Conservation (phyloP, 2,888 invertebrate species). For the Napeogenes inachia region DNA sequence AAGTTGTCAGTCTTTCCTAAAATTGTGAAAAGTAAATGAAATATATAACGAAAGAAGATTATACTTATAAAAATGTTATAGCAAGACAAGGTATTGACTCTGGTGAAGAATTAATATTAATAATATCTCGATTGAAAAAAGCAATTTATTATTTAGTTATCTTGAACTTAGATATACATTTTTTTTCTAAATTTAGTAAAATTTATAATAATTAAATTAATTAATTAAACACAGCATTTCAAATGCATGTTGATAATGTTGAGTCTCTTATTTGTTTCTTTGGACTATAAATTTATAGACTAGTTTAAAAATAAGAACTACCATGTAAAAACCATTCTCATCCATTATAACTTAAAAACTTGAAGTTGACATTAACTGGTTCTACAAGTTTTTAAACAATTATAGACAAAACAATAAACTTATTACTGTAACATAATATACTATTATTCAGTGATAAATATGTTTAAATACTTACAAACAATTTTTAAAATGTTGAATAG, state of each 20-base stretch:
- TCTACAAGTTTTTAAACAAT: background rate
- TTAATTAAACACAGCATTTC: no score
- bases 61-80: background rate
- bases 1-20: conserved; percentile 35
- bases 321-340: background rate
- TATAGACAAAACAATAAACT: background rate
- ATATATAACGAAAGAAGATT: background rate
- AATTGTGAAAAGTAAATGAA: background rate
- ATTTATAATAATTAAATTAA: no score
- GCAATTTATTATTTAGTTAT: no score
- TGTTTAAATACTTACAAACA: no score
- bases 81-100: no score
- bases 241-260: no score
- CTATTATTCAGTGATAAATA: background rate
- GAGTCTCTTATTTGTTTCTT: no score
- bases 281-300: background rate
- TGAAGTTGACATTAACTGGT: background rate
- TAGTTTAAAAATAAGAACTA: background rate
- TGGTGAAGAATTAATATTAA: no score
- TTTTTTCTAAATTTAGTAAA: no score
- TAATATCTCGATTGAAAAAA: no score
- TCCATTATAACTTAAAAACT: background rate
- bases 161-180: no score
- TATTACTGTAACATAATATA: background rate
- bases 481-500: no score